A percentile compares a stretch with the other conserved stretches of the same genome.
These are phyloP conservation scores for Acanthurus tractus DNA, from an alignment of 2,797 vertebrate genomes.

Conservation along the genomic window DNA sequence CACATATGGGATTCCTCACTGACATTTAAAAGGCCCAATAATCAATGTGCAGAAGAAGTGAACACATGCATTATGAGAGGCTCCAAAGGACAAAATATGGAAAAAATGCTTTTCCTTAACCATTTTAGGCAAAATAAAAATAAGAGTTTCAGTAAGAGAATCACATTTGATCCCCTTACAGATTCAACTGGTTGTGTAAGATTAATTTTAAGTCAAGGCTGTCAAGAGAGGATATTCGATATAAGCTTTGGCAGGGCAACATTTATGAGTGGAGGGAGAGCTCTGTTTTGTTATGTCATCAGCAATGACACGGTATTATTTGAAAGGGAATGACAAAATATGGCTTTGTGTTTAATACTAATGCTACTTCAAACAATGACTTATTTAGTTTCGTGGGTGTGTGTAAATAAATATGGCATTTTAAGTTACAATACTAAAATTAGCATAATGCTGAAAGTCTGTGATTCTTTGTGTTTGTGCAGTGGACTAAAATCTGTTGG, in stretches of 20 bases:
- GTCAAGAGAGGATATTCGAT: constrained; percentile 26
- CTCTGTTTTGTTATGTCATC: constrained; percentile 37
- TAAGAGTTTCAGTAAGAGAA: constrained; percentile 17
- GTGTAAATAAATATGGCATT: constrained; percentile 8
- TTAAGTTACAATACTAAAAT: constrained; percentile 16
- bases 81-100: not conserved
- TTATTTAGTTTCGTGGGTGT: not conserved
- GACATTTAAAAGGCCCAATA: constrained; percentile 30
- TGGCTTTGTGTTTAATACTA: not conserved
- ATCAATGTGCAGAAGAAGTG: constrained; percentile 7
- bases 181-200: constrained; percentile 35
- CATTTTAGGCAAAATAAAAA: not conserved
- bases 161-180: constrained; percentile 33
- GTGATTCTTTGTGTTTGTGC: constrained; percentile 23
- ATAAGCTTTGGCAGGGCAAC: constrained; percentile 2
- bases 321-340: constrained; percentile 2
- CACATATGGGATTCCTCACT: constrained; percentile 3
- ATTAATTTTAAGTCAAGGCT: constrained; percentile 42
- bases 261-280: constrained; percentile 37
- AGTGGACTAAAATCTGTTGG: constrained; percentile 12
- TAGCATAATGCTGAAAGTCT: constrained; percentile 7
- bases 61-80: constrained; percentile 6
- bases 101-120: constrained; percentile 12
- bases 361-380: not conserved
- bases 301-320: not conserved